phyloP scores from a whole-genome alignment of 2,888 invertebrate genomes.

The Drosophila diplacantha region DNA sequence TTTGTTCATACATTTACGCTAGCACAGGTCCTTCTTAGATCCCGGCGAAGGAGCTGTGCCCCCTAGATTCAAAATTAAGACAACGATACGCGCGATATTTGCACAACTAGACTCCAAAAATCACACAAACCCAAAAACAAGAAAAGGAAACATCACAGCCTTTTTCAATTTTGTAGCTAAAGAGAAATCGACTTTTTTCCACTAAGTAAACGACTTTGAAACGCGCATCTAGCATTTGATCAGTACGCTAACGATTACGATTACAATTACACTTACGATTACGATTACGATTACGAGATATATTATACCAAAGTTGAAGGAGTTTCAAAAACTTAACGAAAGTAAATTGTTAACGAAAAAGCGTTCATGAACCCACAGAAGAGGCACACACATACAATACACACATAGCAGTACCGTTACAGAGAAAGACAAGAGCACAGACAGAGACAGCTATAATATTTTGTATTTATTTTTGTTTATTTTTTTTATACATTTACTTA shows the following conservation, averaged over 20 bases:
- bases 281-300: constrained; percentile 15
- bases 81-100: constrained; percentile 10
- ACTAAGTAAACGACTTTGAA: constrained; percentile 26
- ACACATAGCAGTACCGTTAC: constrained; percentile 26
- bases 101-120: constrained; percentile 10
- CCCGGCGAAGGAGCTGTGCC: neutral
- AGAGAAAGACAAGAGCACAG: constrained; percentile 7
- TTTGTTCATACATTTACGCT: constrained; percentile 50
- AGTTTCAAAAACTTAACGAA: constrained; percentile 46
- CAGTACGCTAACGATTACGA: constrained; percentile 9
- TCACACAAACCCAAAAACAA: neutral
- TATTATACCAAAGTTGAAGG: constrained; percentile 59
- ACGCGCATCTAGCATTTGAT: constrained; percentile 19
- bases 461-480: constrained; percentile 13
- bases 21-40: constrained; percentile 46
- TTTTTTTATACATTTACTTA: neutral
- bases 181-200: constrained; percentile 14
- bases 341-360: constrained; percentile 17
- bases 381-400: constrained; percentile 15
- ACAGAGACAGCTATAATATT: constrained; percentile 5
- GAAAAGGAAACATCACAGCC: constrained; percentile 11
- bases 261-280: constrained; percentile 9
- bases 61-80: constrained; percentile 11
- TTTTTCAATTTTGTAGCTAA: constrained; percentile 31
- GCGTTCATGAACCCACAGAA: constrained; percentile 40